These are phyloP conservation scores for Musca vetustissima DNA, from an alignment of 1,140 invertebrate genomes.

Conservation along the genomic window DNA sequence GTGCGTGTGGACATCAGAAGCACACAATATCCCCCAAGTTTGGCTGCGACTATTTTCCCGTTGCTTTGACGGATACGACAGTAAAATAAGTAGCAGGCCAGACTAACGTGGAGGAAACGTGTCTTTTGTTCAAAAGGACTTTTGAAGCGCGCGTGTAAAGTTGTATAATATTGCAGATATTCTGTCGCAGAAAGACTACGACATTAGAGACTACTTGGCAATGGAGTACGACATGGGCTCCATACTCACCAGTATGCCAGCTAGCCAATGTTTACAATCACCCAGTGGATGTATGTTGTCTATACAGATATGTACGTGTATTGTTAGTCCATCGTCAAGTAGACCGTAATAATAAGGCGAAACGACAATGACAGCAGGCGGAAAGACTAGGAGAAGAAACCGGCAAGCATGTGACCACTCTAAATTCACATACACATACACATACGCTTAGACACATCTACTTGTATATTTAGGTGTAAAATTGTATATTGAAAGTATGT, in stretches of 20 bases:
- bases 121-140: constrained; percentile 28
- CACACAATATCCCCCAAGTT: not conserved
- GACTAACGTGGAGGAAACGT: constrained; percentile 12
- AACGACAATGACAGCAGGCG: constrained; percentile 18
- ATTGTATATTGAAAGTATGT: too few relatives aligned
- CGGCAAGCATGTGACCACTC: too few relatives aligned
- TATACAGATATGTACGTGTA: not conserved
- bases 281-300: too few relatives aligned
- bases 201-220: constrained; percentile 20
- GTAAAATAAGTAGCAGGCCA: constrained; percentile 14
- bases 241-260: not conserved
- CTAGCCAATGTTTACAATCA: too few relatives aligned
- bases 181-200: constrained; percentile 7
- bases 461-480: too few relatives aligned
- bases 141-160: constrained; percentile 23
- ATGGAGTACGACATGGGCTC: not conserved
- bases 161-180: constrained; percentile 13
- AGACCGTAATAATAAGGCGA: constrained; percentile 22
- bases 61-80: constrained; percentile 16
- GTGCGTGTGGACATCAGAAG: constrained; percentile 1
- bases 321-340: constrained; percentile 11
- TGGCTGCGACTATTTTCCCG: constrained; percentile 2
- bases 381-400: not conserved
- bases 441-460: too few relatives aligned
- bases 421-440: too few relatives aligned